Base-by-base conservation (phyloP, 2,888 invertebrate species). In the Macropis europaea region DNA sequence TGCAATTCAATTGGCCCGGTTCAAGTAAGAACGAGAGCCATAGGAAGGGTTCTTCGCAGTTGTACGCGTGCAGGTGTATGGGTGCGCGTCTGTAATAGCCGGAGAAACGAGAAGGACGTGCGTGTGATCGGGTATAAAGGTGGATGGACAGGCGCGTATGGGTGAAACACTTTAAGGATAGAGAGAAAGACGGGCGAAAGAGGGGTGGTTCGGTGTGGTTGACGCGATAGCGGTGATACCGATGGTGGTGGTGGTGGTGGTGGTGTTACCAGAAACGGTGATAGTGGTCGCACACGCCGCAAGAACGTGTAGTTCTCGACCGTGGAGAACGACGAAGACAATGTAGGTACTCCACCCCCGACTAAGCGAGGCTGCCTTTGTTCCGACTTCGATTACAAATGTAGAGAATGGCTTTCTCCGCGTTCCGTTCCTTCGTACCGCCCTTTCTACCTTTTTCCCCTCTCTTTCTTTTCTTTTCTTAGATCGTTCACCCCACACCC, bases 351-450 rank as follows among this genome's bases (percentile, higher is more conserved):
- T 73, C 57, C 63, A 42, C 48, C 69, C 53, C 42, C 63, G 52
- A 24, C 30, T 53, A 68, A 72, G 63, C 56, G 43, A 63, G 59
- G 60, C 52, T 64, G 73, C 77, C 82, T 86, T 87, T 87, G 83
- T 86, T 84, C 79, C 72, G 76, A 83, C 81, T 85, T 84, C 76
- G 76, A 84, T 87, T 85, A 84, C 83, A 83, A 84, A 85, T 81
- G 83, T 80, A 74, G 78, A 76, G 76, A 81, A 80, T 75, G 78
- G 78, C 72, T 80, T 79, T 71, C 75, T 62, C 75, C 32, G 26
- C 40, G 38, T 50, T 53, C 38, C 48, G 24, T 34, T 36, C n/a
- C 52, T 26, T 45, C 34, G 64, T 36, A 38, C 56, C 47, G 11
- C 36, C 22, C 42, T 56, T 50, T 57, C 26, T 52, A n/a, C 53